These are phyloP conservation scores for Sebastes trivittatus DNA, from an alignment of 2,797 vertebrate genomes.

Conservation along the genomic window DNA sequence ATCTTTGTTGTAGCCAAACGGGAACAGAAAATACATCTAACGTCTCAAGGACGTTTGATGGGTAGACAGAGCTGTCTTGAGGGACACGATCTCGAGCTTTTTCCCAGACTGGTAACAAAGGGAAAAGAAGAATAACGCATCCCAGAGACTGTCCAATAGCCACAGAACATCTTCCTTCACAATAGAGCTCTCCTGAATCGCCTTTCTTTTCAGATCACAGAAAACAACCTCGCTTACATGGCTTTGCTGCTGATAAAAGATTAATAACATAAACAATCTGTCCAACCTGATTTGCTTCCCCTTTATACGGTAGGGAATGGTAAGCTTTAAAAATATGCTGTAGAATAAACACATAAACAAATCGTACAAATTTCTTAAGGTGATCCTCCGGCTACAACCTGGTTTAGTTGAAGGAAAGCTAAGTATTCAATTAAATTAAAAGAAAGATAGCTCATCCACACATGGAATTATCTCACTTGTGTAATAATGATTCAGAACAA, in stretches of 20 bases:
- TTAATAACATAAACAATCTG: slow-evolving; percentile 48
- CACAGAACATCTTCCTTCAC: slow-evolving; percentile 11
- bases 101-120: slow-evolving; percentile 55
- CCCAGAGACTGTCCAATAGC: slow-evolving; percentile 33
- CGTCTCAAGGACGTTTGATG: slow-evolving; percentile 54
- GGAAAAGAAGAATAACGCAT: slow-evolving; percentile 18
- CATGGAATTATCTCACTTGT: not conserved
- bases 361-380: not conserved
- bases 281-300: slow-evolving; percentile 38
- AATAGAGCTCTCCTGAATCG: slow-evolving; percentile 12
- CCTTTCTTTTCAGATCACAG: slow-evolving; percentile 49
- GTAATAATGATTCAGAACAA: not conserved
- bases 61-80: slow-evolving; percentile 38
- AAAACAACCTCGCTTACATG: slow-evolving; percentile 27
- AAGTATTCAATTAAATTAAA: not conserved
- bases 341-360: not conserved
- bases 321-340: not conserved
- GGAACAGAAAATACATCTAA: slow-evolving; percentile 26
- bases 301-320: not conserved
- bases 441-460: not conserved
- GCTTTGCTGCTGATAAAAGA: slow-evolving; percentile 38
- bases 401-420: not conserved
- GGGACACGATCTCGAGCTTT: slow-evolving; percentile 27
- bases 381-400: not conserved
- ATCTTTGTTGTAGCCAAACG: slow-evolving; percentile 29